A percentile compares a stretch with the other conserved stretches of the same genome.
phyloP scores from a whole-genome alignment of 2,113 vertebrate genomes.

The Tringa solitaria region DNA sequence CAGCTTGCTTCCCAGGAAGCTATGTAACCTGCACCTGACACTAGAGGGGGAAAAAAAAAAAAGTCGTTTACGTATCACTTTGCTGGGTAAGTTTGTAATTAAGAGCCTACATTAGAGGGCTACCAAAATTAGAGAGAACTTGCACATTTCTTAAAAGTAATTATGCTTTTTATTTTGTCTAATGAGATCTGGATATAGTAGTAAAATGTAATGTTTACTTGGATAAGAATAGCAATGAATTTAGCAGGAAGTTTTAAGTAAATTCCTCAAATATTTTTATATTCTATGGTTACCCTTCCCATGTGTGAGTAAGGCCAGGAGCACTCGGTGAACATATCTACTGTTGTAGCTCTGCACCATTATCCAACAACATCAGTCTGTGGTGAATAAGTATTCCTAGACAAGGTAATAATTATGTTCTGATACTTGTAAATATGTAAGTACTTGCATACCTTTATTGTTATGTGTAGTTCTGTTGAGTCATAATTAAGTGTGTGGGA shows the following conservation, averaged over 20 bases:
- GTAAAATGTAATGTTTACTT: background rate
- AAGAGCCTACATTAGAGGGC: background rate
- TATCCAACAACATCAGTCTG: background rate
- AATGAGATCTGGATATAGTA: background rate
- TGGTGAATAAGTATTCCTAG: conserved; percentile 14
- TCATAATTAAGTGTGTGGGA: conserved; percentile 7
- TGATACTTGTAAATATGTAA: conserved; percentile 26
- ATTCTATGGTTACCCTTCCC: background rate
- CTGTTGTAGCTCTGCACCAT: background rate
- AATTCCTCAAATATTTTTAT: background rate
- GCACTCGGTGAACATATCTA: background rate
- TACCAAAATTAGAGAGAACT: background rate
- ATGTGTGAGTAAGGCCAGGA: background rate
- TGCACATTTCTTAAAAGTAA: background rate
- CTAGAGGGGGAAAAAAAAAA: background rate
- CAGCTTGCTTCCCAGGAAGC: background rate
- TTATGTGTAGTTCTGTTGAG: background rate
- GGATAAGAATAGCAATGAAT: background rate
- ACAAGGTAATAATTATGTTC: conserved; percentile 24
- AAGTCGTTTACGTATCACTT: background rate
- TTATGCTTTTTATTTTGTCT: background rate
- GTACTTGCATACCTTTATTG: conserved; percentile 9
- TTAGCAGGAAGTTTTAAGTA: background rate
- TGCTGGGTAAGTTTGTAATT: background rate
- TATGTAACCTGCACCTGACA: background rate